phyloP scores from a whole-genome alignment of 1,140 invertebrate genomes.

The Papilio polytes region DNA sequence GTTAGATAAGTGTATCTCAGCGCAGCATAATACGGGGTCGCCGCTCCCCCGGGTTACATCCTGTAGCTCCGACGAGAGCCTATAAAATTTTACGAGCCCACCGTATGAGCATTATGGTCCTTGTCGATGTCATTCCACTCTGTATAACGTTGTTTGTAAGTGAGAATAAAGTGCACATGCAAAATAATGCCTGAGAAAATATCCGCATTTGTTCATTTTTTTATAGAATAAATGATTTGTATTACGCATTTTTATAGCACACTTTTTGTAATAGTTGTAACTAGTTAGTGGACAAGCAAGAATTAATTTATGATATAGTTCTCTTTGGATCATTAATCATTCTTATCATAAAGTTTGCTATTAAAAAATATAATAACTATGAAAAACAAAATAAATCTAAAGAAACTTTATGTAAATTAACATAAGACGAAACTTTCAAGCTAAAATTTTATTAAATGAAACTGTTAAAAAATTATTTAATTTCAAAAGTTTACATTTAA shows the following conservation, averaged over 20 bases:
- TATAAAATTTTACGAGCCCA: constrained; percentile 78
- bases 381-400: too few species aligned
- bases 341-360: too few species aligned
- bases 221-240: not conserved
- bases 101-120: constrained; percentile 70
- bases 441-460: not conserved
- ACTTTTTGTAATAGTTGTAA: not conserved
- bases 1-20: constrained; percentile 71
- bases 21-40: constrained; percentile 62
- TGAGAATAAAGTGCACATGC: constrained; percentile 51
- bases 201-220: not conserved
- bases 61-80: constrained; percentile 58
- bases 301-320: too few species aligned
- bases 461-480: not conserved
- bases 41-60: constrained; percentile 63
- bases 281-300: too few species aligned
- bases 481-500: not conserved
- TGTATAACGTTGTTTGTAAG: constrained; percentile 64
- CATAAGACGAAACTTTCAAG: not conserved
- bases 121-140: constrained; percentile 64
- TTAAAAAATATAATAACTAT: too few species aligned
- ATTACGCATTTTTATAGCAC: not conserved
- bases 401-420: too few species aligned
- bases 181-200: constrained; percentile 35
- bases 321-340: too few species aligned